Percentiles rank a stretch among this genome's conserved stretches.
Evolutionary conservation across 2,113 vertebrate genomes (phyloP).

Genomic region (Macquaria australasica): DNA sequence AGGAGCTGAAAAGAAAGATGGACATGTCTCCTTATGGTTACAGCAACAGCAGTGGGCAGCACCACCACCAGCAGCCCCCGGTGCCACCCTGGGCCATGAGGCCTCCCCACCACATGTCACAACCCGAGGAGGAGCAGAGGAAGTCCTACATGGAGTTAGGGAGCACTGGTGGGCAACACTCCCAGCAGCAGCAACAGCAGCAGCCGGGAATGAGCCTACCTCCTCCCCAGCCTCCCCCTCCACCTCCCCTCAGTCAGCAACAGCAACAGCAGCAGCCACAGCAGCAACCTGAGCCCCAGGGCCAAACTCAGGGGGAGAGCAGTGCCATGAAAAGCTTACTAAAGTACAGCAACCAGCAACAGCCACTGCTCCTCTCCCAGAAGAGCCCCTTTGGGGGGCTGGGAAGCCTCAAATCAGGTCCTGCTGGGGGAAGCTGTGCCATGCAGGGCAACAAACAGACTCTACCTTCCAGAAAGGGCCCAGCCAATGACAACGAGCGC

Average conservation of each 20-base stretch:
- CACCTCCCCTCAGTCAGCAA: conserved; percentile 69
- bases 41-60: conserved; percentile 81
- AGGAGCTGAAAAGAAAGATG: conserved; percentile 91
- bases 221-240: conserved; percentile 69
- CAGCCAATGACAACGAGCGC: conserved; percentile 86
- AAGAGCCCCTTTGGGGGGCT: conserved; percentile 92
- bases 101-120: conserved; percentile 85
- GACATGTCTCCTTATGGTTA: conserved; percentile 90
- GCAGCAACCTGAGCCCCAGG: conserved; percentile 87
- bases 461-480: conserved; percentile 85
- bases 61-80: conserved; percentile 82
- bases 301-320: conserved; percentile 86
- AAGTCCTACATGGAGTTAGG: conserved; percentile 93
- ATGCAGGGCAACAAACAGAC: conserved; percentile 88
- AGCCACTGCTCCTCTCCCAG: conserved; percentile 92
- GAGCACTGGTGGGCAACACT: conserved; percentile 68
- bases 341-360: conserved; percentile 96
- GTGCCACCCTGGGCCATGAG: conserved; percentile 91
- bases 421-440: conserved; percentile 87
- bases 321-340: conserved; percentile 96
- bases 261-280: conserved; percentile 76
- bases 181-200: conserved; percentile 71
- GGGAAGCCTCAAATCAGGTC: conserved; percentile 87
- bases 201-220: conserved; percentile 72
- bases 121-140: conserved; percentile 85